Base-by-base conservation (phyloP, 2,888 invertebrate genomes). In the Formica aserva region DNA sequence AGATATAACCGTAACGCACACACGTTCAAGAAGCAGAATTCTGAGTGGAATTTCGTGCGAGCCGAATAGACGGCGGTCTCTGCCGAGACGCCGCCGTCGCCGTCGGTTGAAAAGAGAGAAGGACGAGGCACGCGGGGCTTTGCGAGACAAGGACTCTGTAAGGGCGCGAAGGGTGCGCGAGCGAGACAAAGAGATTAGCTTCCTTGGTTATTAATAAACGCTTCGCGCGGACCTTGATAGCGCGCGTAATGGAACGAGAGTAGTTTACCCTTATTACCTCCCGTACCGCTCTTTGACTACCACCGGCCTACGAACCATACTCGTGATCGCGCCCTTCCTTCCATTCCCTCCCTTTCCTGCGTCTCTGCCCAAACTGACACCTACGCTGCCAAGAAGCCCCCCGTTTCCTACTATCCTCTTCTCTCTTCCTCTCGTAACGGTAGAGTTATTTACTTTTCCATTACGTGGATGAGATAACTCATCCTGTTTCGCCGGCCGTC, bases 1-100 rank as follows among this genome's bases (percentile, higher is more conserved):
- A 86, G 92, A 92, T 93, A 92, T 92, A 92, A 94, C 89, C 93
- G 90, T 91, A 90, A 90, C 92, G 87, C 92, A 89, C 90, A 90
- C 90, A 88, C 89, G 92, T 93, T 92, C 92, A 91, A 88, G 85
- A 71, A 89, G 80, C 84, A 84, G 87, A 91, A 88, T 90, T 88
- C 84, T 82, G 84, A 87, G 83, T 85, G 86, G 87, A 87, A 86
- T 90, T 85, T 71, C 86, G 82, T 78, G 74, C 72, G 69, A 60
- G 60, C 32, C 72, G 60, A 72, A 80, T 72, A 80, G 78, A 80
- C 60, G 78, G 72, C 75, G 83, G 60, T 77, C 77, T 55, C 77
- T 29, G 80, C 62, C 41, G 74, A 48, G 69, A 75, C 62, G 62
- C 32, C 32, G 60, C 22, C 26, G 69, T 77, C n/a, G 45, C 22